Conservation (phyloP, 1,140 invertebrate species). For the Agrypnia vestita region DNA sequence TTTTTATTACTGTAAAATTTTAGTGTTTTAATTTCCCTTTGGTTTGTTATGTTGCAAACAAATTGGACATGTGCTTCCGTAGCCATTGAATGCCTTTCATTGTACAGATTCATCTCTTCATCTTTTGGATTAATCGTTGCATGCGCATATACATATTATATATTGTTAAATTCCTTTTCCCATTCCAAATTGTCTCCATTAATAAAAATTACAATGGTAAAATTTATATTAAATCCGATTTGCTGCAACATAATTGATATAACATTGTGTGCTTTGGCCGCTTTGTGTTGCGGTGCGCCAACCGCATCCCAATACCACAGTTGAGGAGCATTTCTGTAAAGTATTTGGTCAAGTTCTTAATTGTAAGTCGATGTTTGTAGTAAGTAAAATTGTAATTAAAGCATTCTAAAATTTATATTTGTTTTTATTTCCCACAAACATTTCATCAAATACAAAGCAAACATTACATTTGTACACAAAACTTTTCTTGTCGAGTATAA, state of each 20-base stretch:
- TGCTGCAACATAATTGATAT: conserved; percentile 40
- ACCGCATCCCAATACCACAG: not conserved
- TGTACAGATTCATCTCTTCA: conserved; percentile 21
- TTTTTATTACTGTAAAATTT: conserved; percentile 25
- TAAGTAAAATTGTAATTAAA: conserved; percentile 62
- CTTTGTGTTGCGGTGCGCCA: conserved; percentile 16
- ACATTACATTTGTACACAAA: no score
- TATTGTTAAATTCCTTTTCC: conserved; percentile 1
- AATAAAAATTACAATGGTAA: conserved; percentile 21
- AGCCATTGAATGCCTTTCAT: conserved; percentile 45
- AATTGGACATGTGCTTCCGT: conserved; percentile 54
- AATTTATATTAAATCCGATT: conserved; percentile 29
- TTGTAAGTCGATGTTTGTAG: conserved; percentile 61
- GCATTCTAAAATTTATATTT: conserved; percentile 56
- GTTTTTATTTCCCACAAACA: conserved; percentile 26
- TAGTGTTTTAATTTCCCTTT: conserved; percentile 34
- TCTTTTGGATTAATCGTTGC: conserved; percentile 19
- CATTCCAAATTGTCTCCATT: conserved; percentile 30
- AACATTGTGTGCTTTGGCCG: conserved; percentile 13
- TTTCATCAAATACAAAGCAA: no score
- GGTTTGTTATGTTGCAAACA: conserved; percentile 47
- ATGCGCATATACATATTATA: not conserved
- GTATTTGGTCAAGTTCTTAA: conserved; percentile 60
- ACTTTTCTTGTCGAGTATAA: no score
- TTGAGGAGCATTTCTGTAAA: conserved; percentile 57